These are phyloP conservation scores for Oxycera nigricornis DNA, from an alignment of 2,888 invertebrate species.

Conservation along the genomic window DNA sequence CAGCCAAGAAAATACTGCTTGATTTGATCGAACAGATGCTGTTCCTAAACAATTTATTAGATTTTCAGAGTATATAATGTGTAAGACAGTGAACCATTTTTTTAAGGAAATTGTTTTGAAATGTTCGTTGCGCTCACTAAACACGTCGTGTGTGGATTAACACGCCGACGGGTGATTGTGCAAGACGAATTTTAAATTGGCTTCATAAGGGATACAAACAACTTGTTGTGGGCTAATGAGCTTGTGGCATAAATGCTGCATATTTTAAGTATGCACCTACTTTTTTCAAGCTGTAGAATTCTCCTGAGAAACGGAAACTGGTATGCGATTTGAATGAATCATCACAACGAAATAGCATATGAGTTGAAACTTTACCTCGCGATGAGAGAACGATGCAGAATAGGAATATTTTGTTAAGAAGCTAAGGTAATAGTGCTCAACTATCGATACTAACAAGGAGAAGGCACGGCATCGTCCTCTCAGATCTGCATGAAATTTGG, in stretches of 20 bases:
- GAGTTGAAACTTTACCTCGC: too few species aligned
- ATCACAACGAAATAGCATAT: too few species aligned
- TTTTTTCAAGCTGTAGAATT: neutral
- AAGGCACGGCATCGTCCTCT: too few species aligned
- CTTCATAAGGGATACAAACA: slow-evolving; percentile 14
- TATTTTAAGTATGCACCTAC: slow-evolving; percentile 28
- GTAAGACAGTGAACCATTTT: neutral
- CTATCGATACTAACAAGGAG: too few species aligned
- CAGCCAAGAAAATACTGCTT: neutral
- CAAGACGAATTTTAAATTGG: slow-evolving; percentile 17
- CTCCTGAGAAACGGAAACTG: neutral
- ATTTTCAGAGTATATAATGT: neutral
- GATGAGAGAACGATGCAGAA: too few species aligned
- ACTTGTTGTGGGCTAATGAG: slow-evolving; percentile 33
- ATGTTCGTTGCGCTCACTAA: too few species aligned
- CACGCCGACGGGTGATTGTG: too few species aligned
- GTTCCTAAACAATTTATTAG: neutral
- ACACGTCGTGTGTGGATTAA: too few species aligned
- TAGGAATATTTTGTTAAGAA: too few species aligned
- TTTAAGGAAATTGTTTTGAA: neutral
- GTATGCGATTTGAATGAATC: too few species aligned
- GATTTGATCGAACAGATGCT: neutral
- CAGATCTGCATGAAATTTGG: too few species aligned
- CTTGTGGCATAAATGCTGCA: slow-evolving; percentile 21
- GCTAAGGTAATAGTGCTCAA: too few species aligned